A percentile compares a stretch with the other conserved stretches of the same genome.
phyloP scores from a whole-genome alignment of 2,888 invertebrate species.

The Eilema depressum region DNA sequence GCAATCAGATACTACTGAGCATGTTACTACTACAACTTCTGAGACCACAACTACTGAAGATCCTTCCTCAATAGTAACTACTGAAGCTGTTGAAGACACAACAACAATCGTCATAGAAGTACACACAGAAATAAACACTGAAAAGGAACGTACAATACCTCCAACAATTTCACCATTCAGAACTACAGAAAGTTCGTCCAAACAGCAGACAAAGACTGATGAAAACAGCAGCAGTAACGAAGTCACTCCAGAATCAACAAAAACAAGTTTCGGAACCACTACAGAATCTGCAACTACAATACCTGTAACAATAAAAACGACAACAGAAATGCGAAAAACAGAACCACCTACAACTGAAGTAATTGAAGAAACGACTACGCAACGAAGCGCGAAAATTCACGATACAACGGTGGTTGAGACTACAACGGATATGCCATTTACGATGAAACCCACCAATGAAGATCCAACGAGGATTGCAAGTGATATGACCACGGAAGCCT shows the following conservation, averaged over 20 bases:
- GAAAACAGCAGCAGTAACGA: constrained; percentile 78
- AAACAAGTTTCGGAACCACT: constrained; percentile 38
- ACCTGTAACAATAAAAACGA: constrained; percentile 25
- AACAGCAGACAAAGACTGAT: constrained; percentile 44
- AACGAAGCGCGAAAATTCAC: constrained; percentile 54
- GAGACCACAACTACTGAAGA: constrained; percentile 40
- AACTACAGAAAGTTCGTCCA: constrained; percentile 49
- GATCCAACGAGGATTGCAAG: constrained; percentile 68
- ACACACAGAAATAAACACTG: constrained; percentile 72
- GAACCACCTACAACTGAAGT: constrained; percentile 25
- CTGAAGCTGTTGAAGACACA: constrained; percentile 53
- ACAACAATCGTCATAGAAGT: constrained; percentile 70
- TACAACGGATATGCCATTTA: constrained; percentile 57
- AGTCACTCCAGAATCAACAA: constrained; percentile 53
- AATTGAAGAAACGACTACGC: constrained; percentile 49
- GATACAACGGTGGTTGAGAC: constrained; percentile 60
- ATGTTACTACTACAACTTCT: constrained; percentile 20
- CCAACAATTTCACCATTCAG: constrained; percentile 50
- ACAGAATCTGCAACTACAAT: constrained; percentile 28
- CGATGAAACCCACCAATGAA: constrained; percentile 65
- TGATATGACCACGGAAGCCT: constrained; percentile 74
- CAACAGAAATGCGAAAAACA: constrained; percentile 27
- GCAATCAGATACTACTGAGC: constrained; percentile 14
- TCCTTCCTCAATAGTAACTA: constrained; percentile 43
- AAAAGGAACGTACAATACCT: constrained; percentile 59